Conservation (phyloP, 2,797 vertebrate genomes). For the Macropus fuliginosus region DNA sequence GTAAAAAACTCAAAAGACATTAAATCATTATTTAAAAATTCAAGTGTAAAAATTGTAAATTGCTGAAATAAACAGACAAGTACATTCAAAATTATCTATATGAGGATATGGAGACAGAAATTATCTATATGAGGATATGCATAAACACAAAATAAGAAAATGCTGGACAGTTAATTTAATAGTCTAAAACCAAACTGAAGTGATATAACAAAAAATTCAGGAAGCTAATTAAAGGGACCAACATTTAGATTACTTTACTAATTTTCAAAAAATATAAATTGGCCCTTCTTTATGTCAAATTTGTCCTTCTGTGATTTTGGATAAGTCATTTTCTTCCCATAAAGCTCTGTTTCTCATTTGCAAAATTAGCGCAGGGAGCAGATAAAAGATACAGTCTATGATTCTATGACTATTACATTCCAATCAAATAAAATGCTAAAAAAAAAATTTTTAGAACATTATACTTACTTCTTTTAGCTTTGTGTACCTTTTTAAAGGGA, state of each 20-base stretch:
- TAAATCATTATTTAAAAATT: constrained; percentile 36
- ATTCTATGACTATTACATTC: background rate
- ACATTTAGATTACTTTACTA: background rate
- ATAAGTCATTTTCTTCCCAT: background rate
- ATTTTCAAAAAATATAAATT: constrained; percentile 51
- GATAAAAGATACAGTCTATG: background rate
- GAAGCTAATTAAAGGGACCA: constrained; percentile 36
- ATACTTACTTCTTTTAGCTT: constrained; percentile 27
- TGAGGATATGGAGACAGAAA: background rate
- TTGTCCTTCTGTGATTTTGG: background rate
- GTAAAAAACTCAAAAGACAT: constrained; percentile 37
- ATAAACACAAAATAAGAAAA: constrained; percentile 48
- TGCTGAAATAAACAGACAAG: constrained; percentile 26
- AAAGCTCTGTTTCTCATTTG: background rate
- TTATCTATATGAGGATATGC: constrained; percentile 9
- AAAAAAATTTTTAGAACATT: background rate
- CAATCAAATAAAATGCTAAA: background rate
- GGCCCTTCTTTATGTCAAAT: background rate
- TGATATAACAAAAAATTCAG: background rate
- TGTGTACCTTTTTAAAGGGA: constrained; percentile 6
- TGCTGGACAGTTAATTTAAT: constrained; percentile 25
- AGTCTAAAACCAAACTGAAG: constrained; percentile 24
- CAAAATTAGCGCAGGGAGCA: background rate
- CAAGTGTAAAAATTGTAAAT: background rate
- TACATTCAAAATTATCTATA: constrained; percentile 47